Evolutionary conservation across 2,113 vertebrate species (phyloP).

Genomic region (Amazona vittata): DNA sequence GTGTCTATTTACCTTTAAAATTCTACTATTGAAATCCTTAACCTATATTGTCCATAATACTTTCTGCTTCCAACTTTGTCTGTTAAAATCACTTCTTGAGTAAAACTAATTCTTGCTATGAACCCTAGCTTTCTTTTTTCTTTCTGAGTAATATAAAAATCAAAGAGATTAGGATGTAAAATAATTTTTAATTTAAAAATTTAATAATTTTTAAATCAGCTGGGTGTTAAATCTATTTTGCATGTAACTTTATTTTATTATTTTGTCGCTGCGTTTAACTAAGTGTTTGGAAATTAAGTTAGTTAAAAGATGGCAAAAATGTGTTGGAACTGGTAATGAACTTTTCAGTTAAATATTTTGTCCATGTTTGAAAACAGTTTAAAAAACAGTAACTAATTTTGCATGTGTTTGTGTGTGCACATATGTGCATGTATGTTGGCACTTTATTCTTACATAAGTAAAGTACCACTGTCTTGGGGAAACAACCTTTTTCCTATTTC

Average conservation of each 20-base stretch:
- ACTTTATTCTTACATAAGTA: not conserved
- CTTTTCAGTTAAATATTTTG: not conserved
- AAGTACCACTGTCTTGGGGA: not conserved
- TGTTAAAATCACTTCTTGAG: not conserved
- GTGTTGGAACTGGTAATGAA: not conserved
- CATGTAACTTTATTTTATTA: not conserved
- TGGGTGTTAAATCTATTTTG: not conserved
- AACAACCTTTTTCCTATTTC: not conserved
- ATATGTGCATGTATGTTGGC: accelerated
- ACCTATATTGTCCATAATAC: not conserved
- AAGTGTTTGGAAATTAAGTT: not conserved
- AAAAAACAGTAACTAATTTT: not conserved
- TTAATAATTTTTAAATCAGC: not conserved
- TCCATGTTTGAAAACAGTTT: not conserved
- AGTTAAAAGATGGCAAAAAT: not conserved
- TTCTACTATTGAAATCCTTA: not conserved
- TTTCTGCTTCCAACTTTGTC: not conserved
- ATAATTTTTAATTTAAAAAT: not conserved
- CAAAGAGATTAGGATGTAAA: not conserved
- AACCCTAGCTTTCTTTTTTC: not conserved
- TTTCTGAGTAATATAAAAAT: not conserved
- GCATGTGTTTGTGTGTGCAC: too few relatives aligned
- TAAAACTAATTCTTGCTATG: not conserved
- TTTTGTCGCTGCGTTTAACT: not conserved
- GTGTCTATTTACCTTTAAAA: not conserved